Evolutionary conservation across 2,888 invertebrate genomes (phyloP).

Genomic region (Polyommatus icarus): DNA sequence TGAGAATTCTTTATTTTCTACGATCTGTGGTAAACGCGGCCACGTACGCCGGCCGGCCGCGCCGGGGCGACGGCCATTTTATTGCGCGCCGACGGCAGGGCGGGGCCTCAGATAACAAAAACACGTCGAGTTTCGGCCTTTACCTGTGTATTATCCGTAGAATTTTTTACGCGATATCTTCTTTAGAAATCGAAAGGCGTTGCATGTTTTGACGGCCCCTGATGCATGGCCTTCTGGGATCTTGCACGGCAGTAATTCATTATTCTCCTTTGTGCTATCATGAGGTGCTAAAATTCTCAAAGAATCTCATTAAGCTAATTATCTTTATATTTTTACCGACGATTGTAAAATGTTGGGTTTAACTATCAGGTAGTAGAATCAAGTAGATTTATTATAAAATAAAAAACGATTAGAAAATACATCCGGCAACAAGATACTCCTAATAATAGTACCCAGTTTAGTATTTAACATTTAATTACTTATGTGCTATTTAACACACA

Average conservation of each 20-base stretch:
- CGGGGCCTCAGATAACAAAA: conserved; percentile 68
- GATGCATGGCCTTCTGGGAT: conserved; percentile 42
- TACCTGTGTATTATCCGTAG: conserved; percentile 43
- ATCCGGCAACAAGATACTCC: not conserved
- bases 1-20: not conserved
- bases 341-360: not conserved
- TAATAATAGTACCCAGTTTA: too few species aligned
- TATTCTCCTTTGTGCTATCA: conserved; percentile 42
- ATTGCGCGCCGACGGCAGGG: conserved; percentile 49
- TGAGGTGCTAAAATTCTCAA: conserved; percentile 41
- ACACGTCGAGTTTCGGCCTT: conserved; percentile 48
- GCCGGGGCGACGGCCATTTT: conserved; percentile 47
- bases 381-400: not conserved
- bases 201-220: conserved; percentile 42
- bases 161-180: conserved; percentile 42
- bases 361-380: not conserved
- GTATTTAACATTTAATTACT: not conserved
- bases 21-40: not conserved
- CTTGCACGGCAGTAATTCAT: conserved; percentile 43
- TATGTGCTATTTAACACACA: too few species aligned
- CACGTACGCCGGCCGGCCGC: conserved; percentile 38
- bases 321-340: conserved; percentile 23
- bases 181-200: conserved; percentile 41
- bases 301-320: conserved; percentile 30
- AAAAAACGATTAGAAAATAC: not conserved